These are phyloP conservation scores for Solenopsis invicta DNA, from an alignment of 1,140 invertebrate species.

Conservation along the genomic window DNA sequence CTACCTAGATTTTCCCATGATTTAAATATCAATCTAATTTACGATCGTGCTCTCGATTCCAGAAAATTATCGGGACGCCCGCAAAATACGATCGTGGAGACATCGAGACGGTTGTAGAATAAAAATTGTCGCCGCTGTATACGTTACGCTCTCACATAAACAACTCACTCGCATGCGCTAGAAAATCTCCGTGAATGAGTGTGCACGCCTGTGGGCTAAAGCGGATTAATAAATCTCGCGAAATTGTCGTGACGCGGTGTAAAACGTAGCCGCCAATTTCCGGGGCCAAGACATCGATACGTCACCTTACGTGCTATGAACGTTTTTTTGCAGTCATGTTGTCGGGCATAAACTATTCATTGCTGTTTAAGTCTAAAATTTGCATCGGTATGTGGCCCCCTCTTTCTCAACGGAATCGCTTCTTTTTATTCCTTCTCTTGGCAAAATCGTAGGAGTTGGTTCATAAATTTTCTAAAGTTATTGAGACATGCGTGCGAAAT, in stretches of 20 bases:
- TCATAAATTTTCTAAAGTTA: constrained; percentile 45
- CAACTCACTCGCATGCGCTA: not conserved
- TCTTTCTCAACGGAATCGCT: not conserved
- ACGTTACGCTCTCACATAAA: constrained; percentile 50
- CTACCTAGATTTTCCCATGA: constrained; percentile 80
- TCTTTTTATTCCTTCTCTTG: not conserved
- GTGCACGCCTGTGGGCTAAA: constrained; percentile 20
- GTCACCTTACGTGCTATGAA: constrained; percentile 16
- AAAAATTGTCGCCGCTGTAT: constrained; percentile 41
- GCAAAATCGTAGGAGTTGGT: not conserved
- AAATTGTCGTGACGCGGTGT: constrained; percentile 11
- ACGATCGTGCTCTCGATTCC: constrained; percentile 78
- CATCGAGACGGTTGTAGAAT: not conserved
- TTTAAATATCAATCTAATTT: constrained; percentile 82
- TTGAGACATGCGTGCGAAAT: constrained; percentile 30
- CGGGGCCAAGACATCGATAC: constrained; percentile 50
- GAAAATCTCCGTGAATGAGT: constrained; percentile 18
- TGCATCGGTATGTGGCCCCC: constrained; percentile 14
- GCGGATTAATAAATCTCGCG: constrained; percentile 51
- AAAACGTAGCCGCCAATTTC: constrained; percentile 35
- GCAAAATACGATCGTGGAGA: constrained; percentile 69
- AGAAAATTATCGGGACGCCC: constrained; percentile 80
- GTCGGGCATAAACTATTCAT: constrained; percentile 16
- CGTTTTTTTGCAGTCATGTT: not conserved
- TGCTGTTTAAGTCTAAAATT: constrained; percentile 46